These are phyloP conservation scores for Agriopis leucophaearia DNA, from an alignment of 2,888 invertebrate genomes.

Conservation along the genomic window DNA sequence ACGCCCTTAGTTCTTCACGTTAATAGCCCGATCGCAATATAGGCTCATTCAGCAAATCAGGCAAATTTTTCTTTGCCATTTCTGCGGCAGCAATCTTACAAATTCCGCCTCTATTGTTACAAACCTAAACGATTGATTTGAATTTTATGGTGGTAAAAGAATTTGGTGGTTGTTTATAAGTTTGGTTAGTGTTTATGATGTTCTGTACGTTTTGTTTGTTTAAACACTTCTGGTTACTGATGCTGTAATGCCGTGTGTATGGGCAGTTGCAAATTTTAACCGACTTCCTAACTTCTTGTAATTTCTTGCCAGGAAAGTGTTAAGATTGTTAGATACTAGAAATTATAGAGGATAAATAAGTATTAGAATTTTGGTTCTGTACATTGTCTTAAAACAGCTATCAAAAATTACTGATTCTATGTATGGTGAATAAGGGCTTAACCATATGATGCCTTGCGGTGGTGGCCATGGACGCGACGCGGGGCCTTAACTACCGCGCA, in stretches of 20 bases:
- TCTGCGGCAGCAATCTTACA: constrained; percentile 19
- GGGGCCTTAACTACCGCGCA: too few species aligned
- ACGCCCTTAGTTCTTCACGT: constrained; percentile 77
- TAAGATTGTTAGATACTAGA: too few species aligned
- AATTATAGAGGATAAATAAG: too few species aligned
- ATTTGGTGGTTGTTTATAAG: constrained; percentile 57
- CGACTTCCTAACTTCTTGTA: not conserved
- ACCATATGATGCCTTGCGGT: too few species aligned
- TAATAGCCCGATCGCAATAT: constrained; percentile 80
- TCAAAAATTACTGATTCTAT: too few species aligned
- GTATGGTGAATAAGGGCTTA: too few species aligned
- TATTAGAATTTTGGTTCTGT: too few species aligned
- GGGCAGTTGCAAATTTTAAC: constrained; percentile 11
- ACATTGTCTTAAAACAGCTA: too few species aligned
- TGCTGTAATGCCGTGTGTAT: constrained; percentile 30
- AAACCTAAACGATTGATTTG: constrained; percentile 19
- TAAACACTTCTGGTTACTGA: constrained; percentile 42
- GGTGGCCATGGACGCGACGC: too few species aligned
- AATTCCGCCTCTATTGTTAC: constrained; percentile 44
- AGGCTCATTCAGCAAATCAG: constrained; percentile 69
- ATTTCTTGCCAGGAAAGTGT: too few species aligned
- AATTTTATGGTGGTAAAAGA: not conserved
- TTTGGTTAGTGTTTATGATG: constrained; percentile 61
- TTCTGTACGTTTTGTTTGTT: constrained; percentile 62
- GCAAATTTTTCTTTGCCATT: constrained; percentile 49